Evolutionary conservation across 2,113 vertebrate species (phyloP).

Genomic region (Neogale vison): DNA sequence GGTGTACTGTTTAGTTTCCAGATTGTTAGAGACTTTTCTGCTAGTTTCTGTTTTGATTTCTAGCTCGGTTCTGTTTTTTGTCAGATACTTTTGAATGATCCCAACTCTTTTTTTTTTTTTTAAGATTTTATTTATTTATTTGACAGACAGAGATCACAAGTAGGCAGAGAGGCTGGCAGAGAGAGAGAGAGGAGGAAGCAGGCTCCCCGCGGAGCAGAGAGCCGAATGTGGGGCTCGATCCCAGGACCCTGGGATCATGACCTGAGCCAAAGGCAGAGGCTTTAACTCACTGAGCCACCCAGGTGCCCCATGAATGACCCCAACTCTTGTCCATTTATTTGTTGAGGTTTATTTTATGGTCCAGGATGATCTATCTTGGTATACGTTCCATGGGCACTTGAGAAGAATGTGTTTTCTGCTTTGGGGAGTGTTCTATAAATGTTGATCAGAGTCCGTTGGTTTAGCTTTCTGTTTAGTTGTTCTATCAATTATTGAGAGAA

Average conservation of each 20-base stretch:
- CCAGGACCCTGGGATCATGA: no score
- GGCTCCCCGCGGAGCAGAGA: no score
- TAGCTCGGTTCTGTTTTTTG: not conserved
- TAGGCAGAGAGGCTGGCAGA: no score
- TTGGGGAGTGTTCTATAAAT: not conserved
- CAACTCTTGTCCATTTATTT: constrained; percentile 15
- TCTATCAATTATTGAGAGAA: not conserved
- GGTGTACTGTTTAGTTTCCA: not conserved
- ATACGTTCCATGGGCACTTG: not conserved
- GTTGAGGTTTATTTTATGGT: not conserved
- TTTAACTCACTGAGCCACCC: no score
- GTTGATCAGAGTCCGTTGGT: not conserved
- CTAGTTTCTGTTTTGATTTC: not conserved
- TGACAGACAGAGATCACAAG: no score
- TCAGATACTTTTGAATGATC: not conserved
- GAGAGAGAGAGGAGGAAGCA: no score
- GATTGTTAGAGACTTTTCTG: not conserved
- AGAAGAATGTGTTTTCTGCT: not conserved
- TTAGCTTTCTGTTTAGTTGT: not conserved
- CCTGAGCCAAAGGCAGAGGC: no score
- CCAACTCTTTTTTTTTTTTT: not conserved
- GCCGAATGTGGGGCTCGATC: no score
- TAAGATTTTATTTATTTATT: no score
- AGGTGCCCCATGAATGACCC: not conserved
- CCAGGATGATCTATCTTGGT: not conserved